Evolutionary conservation across 2,113 vertebrate genomes (phyloP), one percentile per base, ranked within the genome.

Genomic region (Neolamprologus longior): DNA sequence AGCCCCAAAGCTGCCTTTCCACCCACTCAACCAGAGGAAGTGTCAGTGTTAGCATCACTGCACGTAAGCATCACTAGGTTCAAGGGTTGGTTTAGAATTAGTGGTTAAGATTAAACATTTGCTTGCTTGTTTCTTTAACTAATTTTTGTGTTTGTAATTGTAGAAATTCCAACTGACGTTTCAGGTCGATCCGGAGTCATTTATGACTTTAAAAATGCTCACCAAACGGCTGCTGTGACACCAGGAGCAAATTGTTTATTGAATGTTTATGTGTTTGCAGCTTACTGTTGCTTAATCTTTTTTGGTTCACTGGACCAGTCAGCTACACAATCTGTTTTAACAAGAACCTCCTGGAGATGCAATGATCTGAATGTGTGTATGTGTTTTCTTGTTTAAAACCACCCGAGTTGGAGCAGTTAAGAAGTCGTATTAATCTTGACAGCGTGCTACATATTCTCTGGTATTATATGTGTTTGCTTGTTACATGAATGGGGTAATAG

Each of bases 341-440:
- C 50, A 4, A 10, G 53, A 85, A 63, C 86, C 10, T 79, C 82
- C 26, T 83, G 80, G 17, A 14, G 31, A 86, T 84, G 40, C 35
- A 84, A 13, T 73, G 40, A 58, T 31, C 37, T 21, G 6, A 17
- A 79, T 54, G 53, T 61, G 35, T 47, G 54, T 63, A 24, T 52
- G 17, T 47, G 28, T 66, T 55, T 83, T 73, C 21, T 71, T 40
- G 54, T 54, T 83, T 52, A 8, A 47, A 86, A 82, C 81, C 71
- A 80, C 24, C 19, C 68, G 5, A 42, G 45, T 85, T 47, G 80
- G 82, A 86, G 79, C 68, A 84, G 80, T 88, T 26, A 17, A 40
- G 31, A 84, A 47, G 76, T 63, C 47, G 84, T 68, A 92, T 92
- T 93, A 92, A 82, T 87, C 54, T 83, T 80, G 82, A 90, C 89